Evolutionary conservation across 2,888 invertebrate species (phyloP), one percentile per base, ranked within the genome.

Genomic region (Nematopogon swammerdamellus): DNA sequence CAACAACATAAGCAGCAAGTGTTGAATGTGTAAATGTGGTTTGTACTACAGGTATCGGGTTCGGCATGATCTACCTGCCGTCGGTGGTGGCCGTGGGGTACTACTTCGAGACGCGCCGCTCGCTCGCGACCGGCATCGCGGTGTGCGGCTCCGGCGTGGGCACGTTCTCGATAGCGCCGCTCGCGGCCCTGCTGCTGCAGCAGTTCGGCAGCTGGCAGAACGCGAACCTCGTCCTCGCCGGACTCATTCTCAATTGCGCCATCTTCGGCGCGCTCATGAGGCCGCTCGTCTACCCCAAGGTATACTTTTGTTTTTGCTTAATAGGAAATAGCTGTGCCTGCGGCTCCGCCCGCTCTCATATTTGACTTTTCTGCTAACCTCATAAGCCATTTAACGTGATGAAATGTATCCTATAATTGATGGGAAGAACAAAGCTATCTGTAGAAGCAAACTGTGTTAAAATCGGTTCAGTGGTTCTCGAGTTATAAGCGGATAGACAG

Each of bases 1-100:
- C n/a, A n/a, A n/a, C n/a, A n/a, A n/a, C n/a, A n/a, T n/a, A n/a
- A n/a, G n/a, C n/a, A n/a, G n/a, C n/a, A n/a, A n/a, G n/a, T n/a
- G n/a, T n/a, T n/a, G n/a, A n/a, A n/a, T n/a, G n/a, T n/a, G n/a
- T n/a, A n/a, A n/a, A n/a, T n/a, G n/a, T n/a, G n/a, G n/a, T n/a
- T 25, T 25, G 25, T 58, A 62, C 54, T 55, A 73, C 80, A 92
- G 93, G 95, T 56, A 86, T 95, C 59, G 95, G 95, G 18, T 93
- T 95, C 65, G 95, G 95, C 54, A 85, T 95, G 80, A 93, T 95
- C 61, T 96, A 95, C 72, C 83, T 98, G 46, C 97, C 97, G 0
- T 97, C 97, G 2, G 97, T 98, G 42, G 97, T 97, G 11, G 94
- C 94, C 49, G 97, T 97, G 19, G 95, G 96, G 5, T 96, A 96